A percentile compares a stretch with the other conserved stretches of the same genome.
These are phyloP conservation scores for Spilosoma lubricipeda DNA, from an alignment of 2,888 invertebrate genomes.

Conservation along the genomic window DNA sequence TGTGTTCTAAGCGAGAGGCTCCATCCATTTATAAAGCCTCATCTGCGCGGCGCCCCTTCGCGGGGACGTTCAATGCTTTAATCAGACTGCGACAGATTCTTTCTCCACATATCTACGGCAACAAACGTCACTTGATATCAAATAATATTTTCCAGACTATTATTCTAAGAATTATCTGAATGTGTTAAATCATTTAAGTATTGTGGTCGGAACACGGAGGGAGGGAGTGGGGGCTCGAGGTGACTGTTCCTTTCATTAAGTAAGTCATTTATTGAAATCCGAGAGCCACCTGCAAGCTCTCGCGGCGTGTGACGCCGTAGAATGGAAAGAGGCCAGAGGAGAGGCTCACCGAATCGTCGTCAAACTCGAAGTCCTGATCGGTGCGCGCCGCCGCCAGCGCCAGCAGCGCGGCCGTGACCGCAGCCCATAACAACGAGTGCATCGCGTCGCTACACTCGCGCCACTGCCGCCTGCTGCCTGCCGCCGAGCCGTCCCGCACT, in stretches of 20 bases:
- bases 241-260: not conserved
- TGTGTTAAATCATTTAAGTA: not conserved
- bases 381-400: constrained; percentile 58
- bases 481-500: constrained; percentile 32
- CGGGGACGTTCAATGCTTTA: not conserved
- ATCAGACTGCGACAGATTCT: not conserved
- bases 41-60: not conserved
- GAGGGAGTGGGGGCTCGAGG: not conserved
- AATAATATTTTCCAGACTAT: not conserved
- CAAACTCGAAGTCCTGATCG: constrained; percentile 82
- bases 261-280: not conserved
- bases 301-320: not conserved
- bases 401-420: constrained; percentile 56
- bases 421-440: constrained; percentile 52
- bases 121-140: not conserved
- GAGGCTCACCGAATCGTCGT: constrained; percentile 72
- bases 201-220: not conserved
- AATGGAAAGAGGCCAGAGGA: not conserved
- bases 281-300: not conserved
- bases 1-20: not conserved
- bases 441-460: constrained; percentile 42
- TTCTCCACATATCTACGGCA: not conserved
- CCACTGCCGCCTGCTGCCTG: constrained; percentile 49
- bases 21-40: not conserved
- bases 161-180: not conserved